phyloP scores from a whole-genome alignment of 1,140 invertebrate genomes.

The Lethocerus indicus region DNA sequence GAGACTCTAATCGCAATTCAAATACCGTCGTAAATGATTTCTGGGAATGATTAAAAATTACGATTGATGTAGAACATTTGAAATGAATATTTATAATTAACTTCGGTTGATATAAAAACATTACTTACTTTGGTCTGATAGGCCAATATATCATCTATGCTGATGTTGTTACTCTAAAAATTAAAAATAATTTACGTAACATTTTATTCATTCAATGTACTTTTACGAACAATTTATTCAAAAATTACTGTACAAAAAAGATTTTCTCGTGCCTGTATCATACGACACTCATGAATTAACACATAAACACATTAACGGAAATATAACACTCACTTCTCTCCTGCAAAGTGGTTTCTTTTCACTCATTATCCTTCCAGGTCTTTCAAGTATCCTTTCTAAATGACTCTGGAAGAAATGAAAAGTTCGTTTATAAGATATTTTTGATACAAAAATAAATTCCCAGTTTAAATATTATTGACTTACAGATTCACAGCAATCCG shows the following conservation, averaged over 20 bases:
- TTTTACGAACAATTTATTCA: too few species aligned
- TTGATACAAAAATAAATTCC: neutral
- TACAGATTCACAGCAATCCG: conserved; percentile 71
- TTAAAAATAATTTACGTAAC: conserved; percentile 14
- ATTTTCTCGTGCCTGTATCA: too few species aligned
- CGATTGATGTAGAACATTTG: neutral
- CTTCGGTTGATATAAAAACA: neutral
- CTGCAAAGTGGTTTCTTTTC: conserved; percentile 41
- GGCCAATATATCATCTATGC: conserved; percentile 42
- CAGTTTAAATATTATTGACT: conserved; percentile 4
- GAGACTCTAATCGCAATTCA: conserved; percentile 44
- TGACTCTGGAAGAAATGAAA: conserved; percentile 40
- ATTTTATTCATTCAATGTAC: too few species aligned
- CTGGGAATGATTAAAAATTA: neutral
- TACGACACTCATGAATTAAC: too few species aligned
- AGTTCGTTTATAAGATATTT: neutral
- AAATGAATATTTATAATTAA: neutral
- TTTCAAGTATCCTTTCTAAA: conserved; percentile 62
- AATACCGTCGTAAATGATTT: conserved; percentile 55
- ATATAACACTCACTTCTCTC: conserved; percentile 32
- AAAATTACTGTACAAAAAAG: too few species aligned
- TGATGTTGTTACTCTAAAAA: conserved; percentile 45
- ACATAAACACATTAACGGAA: too few species aligned
- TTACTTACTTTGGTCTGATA: conserved; percentile 4
- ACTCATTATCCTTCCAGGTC: conserved; percentile 35